phyloP scores from a whole-genome alignment of 2,797 vertebrate genomes.

The Gymnocypris eckloni region DNA sequence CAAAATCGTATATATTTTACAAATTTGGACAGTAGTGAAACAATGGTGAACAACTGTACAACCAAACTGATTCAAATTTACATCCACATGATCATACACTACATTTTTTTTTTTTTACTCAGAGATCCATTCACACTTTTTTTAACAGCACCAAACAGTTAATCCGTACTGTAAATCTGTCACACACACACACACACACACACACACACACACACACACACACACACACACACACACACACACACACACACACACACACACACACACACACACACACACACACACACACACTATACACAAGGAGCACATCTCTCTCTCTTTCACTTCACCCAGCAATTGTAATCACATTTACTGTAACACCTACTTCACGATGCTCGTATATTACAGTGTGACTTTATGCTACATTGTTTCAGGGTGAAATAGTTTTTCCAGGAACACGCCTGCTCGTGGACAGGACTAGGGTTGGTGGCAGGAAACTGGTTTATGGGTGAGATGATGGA shows the following conservation, averaged over 20 bases:
- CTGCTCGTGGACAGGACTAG: neutral
- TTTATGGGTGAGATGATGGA: conserved; percentile 9
- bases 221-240: conserved; percentile 7
- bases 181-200: conserved; percentile 3
- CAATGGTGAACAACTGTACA: conserved; percentile 74
- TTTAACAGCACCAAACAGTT: neutral
- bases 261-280: conserved; percentile 30
- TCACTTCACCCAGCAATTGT: conserved; percentile 32
- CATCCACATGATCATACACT: conserved; percentile 26
- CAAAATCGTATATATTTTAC: conserved; percentile 84
- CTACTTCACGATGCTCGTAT: conserved; percentile 15
- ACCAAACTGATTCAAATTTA: conserved; percentile 59
- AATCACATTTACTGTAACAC: conserved; percentile 31
- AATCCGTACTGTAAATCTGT: neutral
- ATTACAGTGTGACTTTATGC: conserved; percentile 43
- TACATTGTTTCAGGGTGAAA: conserved; percentile 37
- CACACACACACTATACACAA: conserved; percentile 19
- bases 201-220: neutral
- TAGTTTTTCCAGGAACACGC: neutral
- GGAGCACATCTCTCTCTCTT: conserved; percentile 2
- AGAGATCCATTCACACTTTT: conserved; percentile 27
- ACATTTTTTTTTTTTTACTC: conserved; percentile 1
- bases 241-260: conserved; percentile 14
- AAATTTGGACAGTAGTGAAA: conserved; percentile 80
- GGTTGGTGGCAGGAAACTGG: neutral